Evolutionary conservation across 2,888 invertebrate species (phyloP).

Genomic region (Lycocerus yunnanus): DNA sequence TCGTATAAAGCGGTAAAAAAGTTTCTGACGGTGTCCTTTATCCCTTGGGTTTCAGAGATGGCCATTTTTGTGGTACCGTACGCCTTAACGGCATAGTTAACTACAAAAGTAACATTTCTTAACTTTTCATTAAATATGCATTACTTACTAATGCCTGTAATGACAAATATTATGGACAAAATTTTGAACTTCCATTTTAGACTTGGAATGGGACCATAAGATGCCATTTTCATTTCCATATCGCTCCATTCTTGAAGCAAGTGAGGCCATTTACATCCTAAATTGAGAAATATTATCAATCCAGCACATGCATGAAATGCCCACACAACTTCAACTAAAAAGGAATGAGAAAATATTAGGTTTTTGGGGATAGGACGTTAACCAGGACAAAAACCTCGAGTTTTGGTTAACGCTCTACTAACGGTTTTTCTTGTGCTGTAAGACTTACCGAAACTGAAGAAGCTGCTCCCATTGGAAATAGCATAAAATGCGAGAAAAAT

Average conservation of each 20-base stretch:
- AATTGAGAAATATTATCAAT: constrained; percentile 13
- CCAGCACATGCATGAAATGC: constrained; percentile 19
- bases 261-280: constrained; percentile 21
- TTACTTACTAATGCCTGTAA: constrained; percentile 18
- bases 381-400: too few relatives aligned
- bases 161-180: constrained; percentile 11
- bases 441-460: constrained; percentile 18
- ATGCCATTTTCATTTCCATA: constrained; percentile 22
- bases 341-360: background rate
- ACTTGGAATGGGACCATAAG: constrained; percentile 7
- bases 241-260: constrained; percentile 25
- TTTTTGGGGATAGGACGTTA: too few relatives aligned
- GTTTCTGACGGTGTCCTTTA: constrained; percentile 1
- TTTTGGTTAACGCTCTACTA: too few relatives aligned
- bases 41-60: background rate
- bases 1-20: constrained; percentile 12
- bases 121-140: too few relatives aligned
- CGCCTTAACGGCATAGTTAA: constrained; percentile 15
- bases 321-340: constrained; percentile 21
- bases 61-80: constrained; percentile 8
- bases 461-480: background rate
- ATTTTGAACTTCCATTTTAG: constrained; percentile 11
- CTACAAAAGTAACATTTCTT: constrained; percentile 7
- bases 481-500: background rate
- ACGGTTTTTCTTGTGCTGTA: background rate